Evolutionary conservation across 2,113 vertebrate species (phyloP).

Genomic region (Elgaria multicarinata): DNA sequence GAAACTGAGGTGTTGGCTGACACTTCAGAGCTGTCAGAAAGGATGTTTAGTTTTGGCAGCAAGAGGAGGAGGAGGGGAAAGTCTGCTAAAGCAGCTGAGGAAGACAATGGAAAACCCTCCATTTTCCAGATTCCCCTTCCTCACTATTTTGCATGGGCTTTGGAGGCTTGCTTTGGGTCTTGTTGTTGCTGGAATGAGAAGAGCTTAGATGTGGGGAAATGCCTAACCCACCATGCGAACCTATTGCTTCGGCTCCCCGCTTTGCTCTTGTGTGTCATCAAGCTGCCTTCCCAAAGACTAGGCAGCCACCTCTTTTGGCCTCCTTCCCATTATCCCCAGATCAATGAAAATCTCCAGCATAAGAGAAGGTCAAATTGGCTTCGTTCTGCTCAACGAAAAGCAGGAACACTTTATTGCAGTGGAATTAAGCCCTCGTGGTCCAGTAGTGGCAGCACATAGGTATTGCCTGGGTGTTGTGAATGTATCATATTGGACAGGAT

Average conservation of each 20-base stretch:
- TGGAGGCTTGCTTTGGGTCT: rapidly evolving
- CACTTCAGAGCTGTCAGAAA: neutral
- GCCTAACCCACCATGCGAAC: conserved; percentile 11
- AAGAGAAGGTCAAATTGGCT: neutral
- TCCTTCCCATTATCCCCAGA: neutral
- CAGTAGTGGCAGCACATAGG: neutral
- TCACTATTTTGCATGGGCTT: conserved; percentile 29
- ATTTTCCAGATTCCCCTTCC: neutral
- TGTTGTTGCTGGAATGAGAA: conserved; percentile 23
- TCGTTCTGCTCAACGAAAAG: neutral
- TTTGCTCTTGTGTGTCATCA: conserved; percentile 48
- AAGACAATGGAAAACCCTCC: rapidly evolving
- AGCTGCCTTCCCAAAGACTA: conserved; percentile 41
- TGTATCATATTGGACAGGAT: neutral
- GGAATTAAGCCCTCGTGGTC: neutral
- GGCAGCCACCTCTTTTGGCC: neutral
- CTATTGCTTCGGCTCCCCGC: conserved; percentile 58
- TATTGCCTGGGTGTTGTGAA: neutral
- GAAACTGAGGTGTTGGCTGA: neutral
- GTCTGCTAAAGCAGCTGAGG: neutral
- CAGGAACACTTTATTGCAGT: neutral
- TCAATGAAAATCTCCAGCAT: neutral
- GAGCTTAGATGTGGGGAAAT: conserved; percentile 4
- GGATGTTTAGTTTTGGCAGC: neutral
- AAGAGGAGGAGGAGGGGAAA: neutral